Percentiles rank a stretch among this genome's conserved stretches.
These are phyloP conservation scores for Mugil cephalus DNA, from an alignment of 2,113 vertebrate species.

Conservation along the genomic window DNA sequence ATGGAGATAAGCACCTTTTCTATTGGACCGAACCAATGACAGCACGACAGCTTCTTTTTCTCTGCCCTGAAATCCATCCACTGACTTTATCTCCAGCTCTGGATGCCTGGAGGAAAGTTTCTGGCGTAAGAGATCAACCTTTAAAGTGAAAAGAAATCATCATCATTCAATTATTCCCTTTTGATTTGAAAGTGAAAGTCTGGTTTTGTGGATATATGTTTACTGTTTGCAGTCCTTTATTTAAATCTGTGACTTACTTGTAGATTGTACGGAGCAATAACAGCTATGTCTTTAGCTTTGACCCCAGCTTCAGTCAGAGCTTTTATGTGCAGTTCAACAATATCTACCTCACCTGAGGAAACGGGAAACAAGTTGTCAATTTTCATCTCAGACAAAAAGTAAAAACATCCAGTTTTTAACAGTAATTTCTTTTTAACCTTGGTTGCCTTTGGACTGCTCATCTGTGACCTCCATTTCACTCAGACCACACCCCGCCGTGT, in stretches of 20 bases:
- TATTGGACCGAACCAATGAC: constrained; percentile 94
- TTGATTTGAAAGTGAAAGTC: too few relatives aligned
- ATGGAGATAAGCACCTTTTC: constrained; percentile 85
- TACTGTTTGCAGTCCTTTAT: too few relatives aligned
- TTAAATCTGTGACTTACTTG: too few relatives aligned
- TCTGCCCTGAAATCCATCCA: constrained; percentile 97
- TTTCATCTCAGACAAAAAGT: neutral
- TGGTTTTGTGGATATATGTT: too few relatives aligned
- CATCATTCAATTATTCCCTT: too few relatives aligned
- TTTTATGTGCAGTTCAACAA: constrained; percentile 89
- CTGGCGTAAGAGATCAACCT: constrained; percentile 96
- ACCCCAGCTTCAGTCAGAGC: constrained; percentile 91
- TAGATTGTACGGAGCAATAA: constrained; percentile 95
- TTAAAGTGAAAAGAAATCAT: constrained; percentile 32
- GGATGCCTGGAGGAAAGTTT: constrained; percentile 87
- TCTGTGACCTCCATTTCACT: constrained; percentile 90
- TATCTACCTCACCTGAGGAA: constrained; percentile 91
- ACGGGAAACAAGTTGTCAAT: constrained; percentile 13
- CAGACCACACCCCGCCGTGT: constrained; percentile 93
- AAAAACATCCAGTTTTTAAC: neutral
- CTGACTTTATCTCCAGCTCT: constrained; percentile 93
- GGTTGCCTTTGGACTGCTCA: constrained; percentile 94
- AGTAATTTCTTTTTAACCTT: constrained; percentile 79
- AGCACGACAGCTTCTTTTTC: constrained; percentile 97
- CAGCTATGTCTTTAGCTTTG: constrained; percentile 88